A percentile compares a stretch with the other conserved stretches of the same genome.
These are phyloP conservation scores for Cyanocitta stelleri DNA, from an alignment of 2,113 vertebrate genomes.

Conservation along the genomic window DNA sequence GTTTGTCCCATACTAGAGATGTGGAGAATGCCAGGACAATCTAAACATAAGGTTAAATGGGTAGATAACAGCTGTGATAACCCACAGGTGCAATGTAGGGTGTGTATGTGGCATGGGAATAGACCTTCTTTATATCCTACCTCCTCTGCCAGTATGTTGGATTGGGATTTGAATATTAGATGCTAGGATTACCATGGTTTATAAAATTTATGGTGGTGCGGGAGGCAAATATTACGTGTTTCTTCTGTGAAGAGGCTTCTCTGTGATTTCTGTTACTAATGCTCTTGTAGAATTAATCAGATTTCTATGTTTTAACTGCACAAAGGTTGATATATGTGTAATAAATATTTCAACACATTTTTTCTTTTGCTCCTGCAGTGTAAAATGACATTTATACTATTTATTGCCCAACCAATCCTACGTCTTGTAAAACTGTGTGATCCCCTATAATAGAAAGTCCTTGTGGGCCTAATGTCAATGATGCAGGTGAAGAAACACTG, in stretches of 20 bases:
- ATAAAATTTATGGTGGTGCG: neutral
- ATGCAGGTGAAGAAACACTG: neutral
- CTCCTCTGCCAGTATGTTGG: neutral
- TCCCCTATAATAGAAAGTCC: neutral
- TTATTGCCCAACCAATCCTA: neutral
- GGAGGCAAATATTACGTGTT: neutral
- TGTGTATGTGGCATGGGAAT: neutral
- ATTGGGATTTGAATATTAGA: neutral
- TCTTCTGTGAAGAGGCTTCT: neutral
- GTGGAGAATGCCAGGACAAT: neutral
- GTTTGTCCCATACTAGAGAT: rapidly evolving
- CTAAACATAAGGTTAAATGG: neutral
- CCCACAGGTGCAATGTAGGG: neutral
- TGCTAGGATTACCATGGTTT: neutral
- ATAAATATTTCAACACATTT: neutral
- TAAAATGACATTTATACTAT: neutral
- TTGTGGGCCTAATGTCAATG: neutral
- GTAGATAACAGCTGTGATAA: neutral
- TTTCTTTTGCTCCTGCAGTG: neutral
- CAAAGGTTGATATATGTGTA: neutral
- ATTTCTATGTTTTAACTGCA: neutral
- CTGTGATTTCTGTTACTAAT: neutral
- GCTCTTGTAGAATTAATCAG: neutral
- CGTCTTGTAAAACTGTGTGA: neutral
- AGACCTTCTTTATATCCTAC: neutral